phyloP scores from a whole-genome alignment of 2,888 invertebrate species.

The Tinea pellionella region DNA sequence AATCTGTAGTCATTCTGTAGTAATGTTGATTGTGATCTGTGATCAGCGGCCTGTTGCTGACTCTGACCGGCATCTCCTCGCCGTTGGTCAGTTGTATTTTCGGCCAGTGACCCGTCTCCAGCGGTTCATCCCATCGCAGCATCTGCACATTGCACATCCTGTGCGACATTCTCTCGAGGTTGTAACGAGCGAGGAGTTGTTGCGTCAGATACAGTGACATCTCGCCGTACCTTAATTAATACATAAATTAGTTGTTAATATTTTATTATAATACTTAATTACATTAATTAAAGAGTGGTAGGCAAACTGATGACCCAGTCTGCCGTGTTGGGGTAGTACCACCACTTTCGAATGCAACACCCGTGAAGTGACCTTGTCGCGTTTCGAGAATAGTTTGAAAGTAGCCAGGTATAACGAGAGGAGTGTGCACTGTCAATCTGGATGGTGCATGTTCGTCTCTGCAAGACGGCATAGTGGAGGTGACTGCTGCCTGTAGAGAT shows the following conservation, averaged over 20 bases:
- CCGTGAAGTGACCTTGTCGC: too few species aligned
- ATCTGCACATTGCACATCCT: slow-evolving; percentile 59
- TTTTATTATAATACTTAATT: too few species aligned
- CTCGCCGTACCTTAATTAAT: slow-evolving; percentile 43
- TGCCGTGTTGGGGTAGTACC: too few species aligned
- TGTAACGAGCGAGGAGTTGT: slow-evolving; percentile 72
- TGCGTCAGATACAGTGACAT: slow-evolving; percentile 71
- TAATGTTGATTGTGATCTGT: slow-evolving; percentile 21
- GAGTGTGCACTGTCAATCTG: too few species aligned
- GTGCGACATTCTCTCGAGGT: slow-evolving; percentile 60
- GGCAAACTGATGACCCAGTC: too few species aligned
- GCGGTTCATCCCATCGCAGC: slow-evolving; percentile 50
- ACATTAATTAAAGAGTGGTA: too few species aligned
- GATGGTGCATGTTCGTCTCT: too few species aligned
- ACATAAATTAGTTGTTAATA: background rate
- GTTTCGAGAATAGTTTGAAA: too few species aligned
- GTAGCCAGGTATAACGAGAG: too few species aligned
- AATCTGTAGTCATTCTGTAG: slow-evolving; percentile 34
- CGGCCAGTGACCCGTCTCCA: slow-evolving; percentile 69
- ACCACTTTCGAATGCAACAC: too few species aligned
- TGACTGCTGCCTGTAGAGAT: too few species aligned
- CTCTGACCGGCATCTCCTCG: slow-evolving; percentile 66
- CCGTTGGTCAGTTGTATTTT: slow-evolving; percentile 68
- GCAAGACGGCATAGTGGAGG: too few species aligned
- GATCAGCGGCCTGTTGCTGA: slow-evolving; percentile 37